A percentile compares a stretch with the other conserved stretches of the same genome.
Evolutionary conservation across 2,113 vertebrate species (phyloP).

Genomic region (Arothron firmamentum): DNA sequence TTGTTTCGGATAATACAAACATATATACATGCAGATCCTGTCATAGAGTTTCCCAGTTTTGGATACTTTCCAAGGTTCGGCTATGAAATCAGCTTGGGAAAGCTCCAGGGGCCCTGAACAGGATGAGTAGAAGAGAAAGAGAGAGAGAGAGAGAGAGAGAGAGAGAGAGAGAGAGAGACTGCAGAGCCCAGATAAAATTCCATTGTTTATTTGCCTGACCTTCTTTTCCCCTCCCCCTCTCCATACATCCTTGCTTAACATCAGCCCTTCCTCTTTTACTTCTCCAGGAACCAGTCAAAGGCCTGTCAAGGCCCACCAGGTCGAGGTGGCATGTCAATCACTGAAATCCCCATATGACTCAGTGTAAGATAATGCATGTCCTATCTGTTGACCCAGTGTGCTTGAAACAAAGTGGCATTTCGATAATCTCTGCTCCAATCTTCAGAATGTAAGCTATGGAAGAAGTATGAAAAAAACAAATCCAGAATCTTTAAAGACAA

Average conservation of each 20-base stretch:
- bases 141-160: slow-evolving; percentile 45
- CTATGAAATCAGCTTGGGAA: slow-evolving; percentile 71
- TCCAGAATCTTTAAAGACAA: slow-evolving; percentile 11
- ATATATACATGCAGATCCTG: slow-evolving; percentile 24
- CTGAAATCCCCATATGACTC: slow-evolving; percentile 37
- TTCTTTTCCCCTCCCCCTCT: slow-evolving; percentile 40
- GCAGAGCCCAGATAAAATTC: slow-evolving; percentile 64
- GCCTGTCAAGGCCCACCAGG: slow-evolving; percentile 15
- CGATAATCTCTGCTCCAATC: slow-evolving; percentile 18
- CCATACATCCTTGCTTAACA: slow-evolving; percentile 47
- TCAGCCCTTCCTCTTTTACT: slow-evolving; percentile 30
- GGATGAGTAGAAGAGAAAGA: slow-evolving; percentile 53
- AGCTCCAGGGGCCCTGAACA: slow-evolving; percentile 57
- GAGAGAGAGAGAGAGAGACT: slow-evolving; percentile 33
- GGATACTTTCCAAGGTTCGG: slow-evolving; percentile 50
- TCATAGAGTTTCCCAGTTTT: slow-evolving; percentile 47
- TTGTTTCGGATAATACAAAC: slow-evolving; percentile 17
- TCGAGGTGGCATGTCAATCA: slow-evolving; percentile 34
- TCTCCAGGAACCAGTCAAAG: slow-evolving; percentile 26
- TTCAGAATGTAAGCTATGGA: neutral
- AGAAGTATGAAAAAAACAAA: slow-evolving; percentile 9
- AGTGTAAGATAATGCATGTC: slow-evolving; percentile 16
- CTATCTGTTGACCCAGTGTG: slow-evolving; percentile 24
- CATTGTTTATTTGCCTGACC: slow-evolving; percentile 63
- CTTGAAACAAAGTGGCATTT: slow-evolving; percentile 21